Percentiles rank a stretch among this genome's conserved stretches.
Evolutionary conservation across 2,888 invertebrate species (phyloP).

Genomic region (Sialis fuliginosa): DNA sequence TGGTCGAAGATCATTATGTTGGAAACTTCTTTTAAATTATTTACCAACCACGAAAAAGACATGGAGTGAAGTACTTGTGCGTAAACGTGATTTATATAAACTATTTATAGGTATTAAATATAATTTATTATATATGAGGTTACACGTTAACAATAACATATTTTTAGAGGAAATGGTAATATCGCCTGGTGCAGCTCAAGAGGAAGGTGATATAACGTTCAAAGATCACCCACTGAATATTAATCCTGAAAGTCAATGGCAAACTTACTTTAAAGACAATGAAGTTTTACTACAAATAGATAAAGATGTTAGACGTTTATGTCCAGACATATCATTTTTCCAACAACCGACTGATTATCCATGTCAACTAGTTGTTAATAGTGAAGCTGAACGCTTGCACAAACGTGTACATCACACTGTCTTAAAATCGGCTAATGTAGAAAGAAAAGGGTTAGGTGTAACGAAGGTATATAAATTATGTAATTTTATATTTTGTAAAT

Average conservation of each 20-base stretch:
- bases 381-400: constrained; percentile 69
- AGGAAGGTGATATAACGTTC: constrained; percentile 38
- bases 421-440: constrained; percentile 73
- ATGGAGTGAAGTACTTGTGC: constrained; percentile 49
- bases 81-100: constrained; percentile 64
- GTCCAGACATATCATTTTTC: constrained; percentile 95
- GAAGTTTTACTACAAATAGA: constrained; percentile 95
- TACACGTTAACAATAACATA: not conserved
- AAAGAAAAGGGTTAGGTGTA: constrained; percentile 72
- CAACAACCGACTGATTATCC: constrained; percentile 89
- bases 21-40: constrained; percentile 79
- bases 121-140: constrained; percentile 5
- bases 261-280: constrained; percentile 90
- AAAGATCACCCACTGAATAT: constrained; percentile 81
- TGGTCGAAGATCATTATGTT: constrained; percentile 65
- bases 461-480: constrained; percentile 49
- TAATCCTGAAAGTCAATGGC: constrained; percentile 94
- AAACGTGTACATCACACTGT: constrained; percentile 75
- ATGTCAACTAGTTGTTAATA: constrained; percentile 60
- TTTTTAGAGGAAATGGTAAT: constrained; percentile 70
- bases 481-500: too few species aligned
- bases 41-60: constrained; percentile 48
- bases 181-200: constrained; percentile 48
- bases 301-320: constrained; percentile 85
- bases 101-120: constrained; percentile 51